Percentiles rank a stretch among this genome's conserved stretches.
These are phyloP conservation scores for Paracyclopina nana DNA, from an alignment of 1,140 invertebrate species.

Conservation along the genomic window DNA sequence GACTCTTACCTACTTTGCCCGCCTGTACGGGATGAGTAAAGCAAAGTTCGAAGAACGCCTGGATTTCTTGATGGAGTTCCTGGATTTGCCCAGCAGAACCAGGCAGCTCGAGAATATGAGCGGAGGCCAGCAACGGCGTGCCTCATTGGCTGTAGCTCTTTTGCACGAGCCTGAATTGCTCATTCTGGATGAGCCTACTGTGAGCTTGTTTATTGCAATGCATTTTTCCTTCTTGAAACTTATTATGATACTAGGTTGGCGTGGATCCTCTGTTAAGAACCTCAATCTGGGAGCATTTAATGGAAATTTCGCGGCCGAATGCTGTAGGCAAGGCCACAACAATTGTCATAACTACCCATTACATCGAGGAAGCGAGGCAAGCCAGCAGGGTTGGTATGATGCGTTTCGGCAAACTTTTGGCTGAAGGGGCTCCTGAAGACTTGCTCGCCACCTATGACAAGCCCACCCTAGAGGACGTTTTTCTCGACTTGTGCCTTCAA, in stretches of 20 bases:
- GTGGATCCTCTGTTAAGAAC: conserved; percentile 56
- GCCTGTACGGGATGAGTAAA: conserved; percentile 15
- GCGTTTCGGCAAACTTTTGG: conserved; percentile 49
- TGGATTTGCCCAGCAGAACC: conserved; percentile 2
- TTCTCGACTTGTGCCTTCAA: conserved; percentile 63
- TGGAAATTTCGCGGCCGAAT: conserved; percentile 50
- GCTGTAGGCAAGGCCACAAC: conserved; percentile 45
- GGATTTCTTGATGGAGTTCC: conserved; percentile 15
- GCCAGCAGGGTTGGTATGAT: conserved; percentile 32
- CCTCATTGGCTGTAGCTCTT: conserved; percentile 74
- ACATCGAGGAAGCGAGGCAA: conserved; percentile 75
- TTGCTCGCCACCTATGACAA: conserved; percentile 59
- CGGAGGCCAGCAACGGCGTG: conserved; percentile 33
- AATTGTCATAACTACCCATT: conserved; percentile 81
- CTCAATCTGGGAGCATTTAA: conserved; percentile 79
- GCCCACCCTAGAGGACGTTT: conserved; percentile 70
- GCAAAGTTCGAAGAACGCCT: conserved; percentile 13
- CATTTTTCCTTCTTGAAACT: neutral
- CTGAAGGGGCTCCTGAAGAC: conserved; percentile 68
- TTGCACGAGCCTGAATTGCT: conserved; percentile 79
- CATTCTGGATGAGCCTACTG: conserved; percentile 84
- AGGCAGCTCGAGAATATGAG: neutral
- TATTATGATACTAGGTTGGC: conserved; percentile 27
- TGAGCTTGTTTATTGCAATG: conserved; percentile 27
- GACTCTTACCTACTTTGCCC: conserved; percentile 26